Percentiles rank a stretch among this genome's conserved stretches.
Conservation (phyloP, 2,797 vertebrate species). For the Agapornis canus region DNA sequence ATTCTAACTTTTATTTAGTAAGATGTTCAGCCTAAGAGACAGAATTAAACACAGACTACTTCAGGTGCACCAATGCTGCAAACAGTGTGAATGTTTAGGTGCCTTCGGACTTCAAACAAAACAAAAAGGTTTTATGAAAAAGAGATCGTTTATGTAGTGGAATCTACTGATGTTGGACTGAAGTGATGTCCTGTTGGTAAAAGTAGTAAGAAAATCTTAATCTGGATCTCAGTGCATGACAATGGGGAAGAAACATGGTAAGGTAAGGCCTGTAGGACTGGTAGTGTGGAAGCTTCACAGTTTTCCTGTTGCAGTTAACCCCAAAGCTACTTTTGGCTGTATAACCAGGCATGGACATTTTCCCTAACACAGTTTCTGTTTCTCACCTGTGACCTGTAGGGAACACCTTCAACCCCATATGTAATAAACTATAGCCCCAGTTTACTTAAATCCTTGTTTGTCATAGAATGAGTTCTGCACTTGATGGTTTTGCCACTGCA, state of each 20-base stretch:
- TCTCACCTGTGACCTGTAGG: background rate
- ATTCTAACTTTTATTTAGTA: background rate
- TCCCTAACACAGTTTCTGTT: background rate
- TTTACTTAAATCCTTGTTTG: background rate
- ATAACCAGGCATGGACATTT: background rate
- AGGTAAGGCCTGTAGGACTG: accelerated
- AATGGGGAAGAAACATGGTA: background rate
- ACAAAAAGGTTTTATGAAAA: background rate
- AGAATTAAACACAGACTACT: background rate
- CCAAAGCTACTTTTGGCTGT: background rate
- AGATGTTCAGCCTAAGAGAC: background rate
- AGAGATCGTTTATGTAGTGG: background rate
- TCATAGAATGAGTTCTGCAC: background rate
- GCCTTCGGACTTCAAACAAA: background rate
- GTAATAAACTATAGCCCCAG: background rate
- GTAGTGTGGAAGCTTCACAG: background rate
- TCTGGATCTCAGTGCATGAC: background rate
- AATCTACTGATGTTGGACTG: background rate
- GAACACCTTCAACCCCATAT: background rate
- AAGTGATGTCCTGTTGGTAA: background rate
- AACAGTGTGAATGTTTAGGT: background rate
- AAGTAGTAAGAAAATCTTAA: background rate
- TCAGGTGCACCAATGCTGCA: background rate
- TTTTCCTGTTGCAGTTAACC: background rate
- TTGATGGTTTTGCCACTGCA: background rate